phyloP scores from a whole-genome alignment of 2,113 vertebrate species.

The Butorides virescens region DNA sequence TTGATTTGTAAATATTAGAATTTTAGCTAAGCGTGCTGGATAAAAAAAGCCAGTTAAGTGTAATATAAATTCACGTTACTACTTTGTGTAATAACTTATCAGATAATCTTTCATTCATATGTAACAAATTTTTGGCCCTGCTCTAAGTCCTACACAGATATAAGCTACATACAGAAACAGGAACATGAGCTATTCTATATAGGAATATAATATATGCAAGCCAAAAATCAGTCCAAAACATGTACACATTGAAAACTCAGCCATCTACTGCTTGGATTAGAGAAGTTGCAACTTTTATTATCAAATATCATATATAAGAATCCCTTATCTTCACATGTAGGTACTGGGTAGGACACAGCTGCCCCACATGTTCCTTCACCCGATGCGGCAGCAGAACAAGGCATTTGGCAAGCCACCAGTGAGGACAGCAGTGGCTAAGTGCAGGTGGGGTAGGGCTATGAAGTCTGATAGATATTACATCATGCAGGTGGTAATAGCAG shows the following conservation, averaged over 20 bases:
- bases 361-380: too few relatives aligned
- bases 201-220: neutral
- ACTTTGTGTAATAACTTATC: neutral
- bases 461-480: neutral
- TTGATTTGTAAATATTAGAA: neutral
- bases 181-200: neutral
- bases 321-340: neutral
- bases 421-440: neutral
- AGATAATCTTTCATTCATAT: neutral
- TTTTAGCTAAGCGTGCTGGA: neutral
- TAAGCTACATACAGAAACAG: neutral
- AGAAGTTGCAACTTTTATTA: neutral
- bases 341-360: neutral
- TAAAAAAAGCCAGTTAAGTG: neutral
- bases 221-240: neutral
- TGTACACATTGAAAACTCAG: neutral
- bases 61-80: neutral
- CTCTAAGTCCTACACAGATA: neutral
- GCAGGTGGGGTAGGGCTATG: neutral
- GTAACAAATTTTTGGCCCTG: neutral
- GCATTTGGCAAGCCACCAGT: neutral
- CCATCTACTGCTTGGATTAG: neutral
- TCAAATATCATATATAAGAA: neutral
- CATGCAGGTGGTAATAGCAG: neutral
- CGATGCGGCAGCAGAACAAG: neutral